Conservation (phyloP, 2,113 vertebrate species). For the Protomyctophum bolini region DNA sequence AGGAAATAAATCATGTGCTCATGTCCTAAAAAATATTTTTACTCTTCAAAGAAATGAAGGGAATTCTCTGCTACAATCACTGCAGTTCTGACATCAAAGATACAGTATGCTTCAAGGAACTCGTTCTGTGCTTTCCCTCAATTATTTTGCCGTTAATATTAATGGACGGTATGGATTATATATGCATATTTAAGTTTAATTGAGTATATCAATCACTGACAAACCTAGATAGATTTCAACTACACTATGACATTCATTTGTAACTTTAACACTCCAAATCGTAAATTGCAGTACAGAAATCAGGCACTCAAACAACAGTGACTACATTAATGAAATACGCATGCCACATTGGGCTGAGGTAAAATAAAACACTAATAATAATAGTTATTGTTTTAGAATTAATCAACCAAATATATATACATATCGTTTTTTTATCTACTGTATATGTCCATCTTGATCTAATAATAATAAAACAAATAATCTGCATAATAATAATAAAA, state of each 20-base stretch:
- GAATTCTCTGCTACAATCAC: constrained; percentile 24
- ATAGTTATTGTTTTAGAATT: neutral
- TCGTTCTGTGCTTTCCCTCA: constrained; percentile 4
- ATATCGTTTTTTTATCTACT: neutral
- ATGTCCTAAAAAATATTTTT: constrained; percentile 56
- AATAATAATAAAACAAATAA: too few species aligned
- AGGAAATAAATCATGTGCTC: constrained; percentile 77
- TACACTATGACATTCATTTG: constrained; percentile 1
- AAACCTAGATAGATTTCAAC: neutral
- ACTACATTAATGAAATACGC: constrained; percentile 17
- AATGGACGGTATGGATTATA: neutral
- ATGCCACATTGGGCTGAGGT: neutral
- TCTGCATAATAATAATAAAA: too few species aligned
- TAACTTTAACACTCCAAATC: constrained; percentile 10
- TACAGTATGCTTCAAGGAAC: constrained; percentile 14
- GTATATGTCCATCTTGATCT: too few species aligned
- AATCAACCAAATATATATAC: neutral
- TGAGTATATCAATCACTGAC: neutral
- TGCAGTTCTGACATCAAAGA: constrained; percentile 15
- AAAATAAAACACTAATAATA: constrained; percentile 10
- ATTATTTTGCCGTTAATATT: neutral
- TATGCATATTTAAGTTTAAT: neutral
- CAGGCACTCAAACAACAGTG: constrained; percentile 1
- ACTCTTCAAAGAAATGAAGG: constrained; percentile 41
- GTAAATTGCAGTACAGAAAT: constrained; percentile 18